Evolutionary conservation across 2,797 vertebrate genomes (phyloP).

Genomic region (Myripristis jacobus): DNA sequence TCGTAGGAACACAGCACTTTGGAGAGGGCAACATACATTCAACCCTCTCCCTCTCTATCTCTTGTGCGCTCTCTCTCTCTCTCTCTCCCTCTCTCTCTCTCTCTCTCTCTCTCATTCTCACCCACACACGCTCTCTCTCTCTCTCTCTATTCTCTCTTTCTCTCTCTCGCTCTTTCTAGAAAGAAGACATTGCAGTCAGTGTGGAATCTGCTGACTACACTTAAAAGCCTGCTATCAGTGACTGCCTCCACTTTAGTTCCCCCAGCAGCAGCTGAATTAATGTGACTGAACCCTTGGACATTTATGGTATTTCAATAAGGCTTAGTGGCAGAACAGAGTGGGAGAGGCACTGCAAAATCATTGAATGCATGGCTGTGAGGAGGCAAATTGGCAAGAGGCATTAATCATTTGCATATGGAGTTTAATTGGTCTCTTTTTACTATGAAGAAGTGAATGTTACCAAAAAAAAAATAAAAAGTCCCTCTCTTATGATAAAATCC

Average conservation of each 20-base stretch:
- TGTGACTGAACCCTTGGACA: constrained; percentile 52
- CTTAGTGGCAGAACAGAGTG: constrained; percentile 13
- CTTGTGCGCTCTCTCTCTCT: constrained; percentile 11
- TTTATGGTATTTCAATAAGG: constrained; percentile 48
- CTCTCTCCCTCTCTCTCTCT: constrained; percentile 6
- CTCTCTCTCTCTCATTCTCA: constrained; percentile 21
- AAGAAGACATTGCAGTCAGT: constrained; percentile 21
- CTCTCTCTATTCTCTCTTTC: constrained; percentile 2
- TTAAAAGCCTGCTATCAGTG: constrained; percentile 63
- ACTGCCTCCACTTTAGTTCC: constrained; percentile 48
- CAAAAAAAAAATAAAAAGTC: constrained; percentile 19
- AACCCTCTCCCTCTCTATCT: constrained; percentile 24
- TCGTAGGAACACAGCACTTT: constrained; percentile 11
- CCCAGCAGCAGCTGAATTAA: constrained; percentile 66
- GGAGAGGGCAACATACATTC: constrained; percentile 14
- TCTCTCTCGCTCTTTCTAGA: neutral
- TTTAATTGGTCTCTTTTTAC: constrained; percentile 57
- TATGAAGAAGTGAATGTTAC: constrained; percentile 26
- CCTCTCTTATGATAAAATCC: constrained; percentile 52
- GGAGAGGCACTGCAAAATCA: constrained; percentile 1
- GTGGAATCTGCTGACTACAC: constrained; percentile 73
- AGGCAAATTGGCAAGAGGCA: constrained; percentile 15
- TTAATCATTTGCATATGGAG: constrained; percentile 34
- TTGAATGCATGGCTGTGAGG: constrained; percentile 3
- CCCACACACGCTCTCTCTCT: constrained; percentile 24